Evolutionary conservation across 2,113 vertebrate species (phyloP), one percentile per base, ranked within the genome.

Genomic region (Pituophis catenifer): DNA sequence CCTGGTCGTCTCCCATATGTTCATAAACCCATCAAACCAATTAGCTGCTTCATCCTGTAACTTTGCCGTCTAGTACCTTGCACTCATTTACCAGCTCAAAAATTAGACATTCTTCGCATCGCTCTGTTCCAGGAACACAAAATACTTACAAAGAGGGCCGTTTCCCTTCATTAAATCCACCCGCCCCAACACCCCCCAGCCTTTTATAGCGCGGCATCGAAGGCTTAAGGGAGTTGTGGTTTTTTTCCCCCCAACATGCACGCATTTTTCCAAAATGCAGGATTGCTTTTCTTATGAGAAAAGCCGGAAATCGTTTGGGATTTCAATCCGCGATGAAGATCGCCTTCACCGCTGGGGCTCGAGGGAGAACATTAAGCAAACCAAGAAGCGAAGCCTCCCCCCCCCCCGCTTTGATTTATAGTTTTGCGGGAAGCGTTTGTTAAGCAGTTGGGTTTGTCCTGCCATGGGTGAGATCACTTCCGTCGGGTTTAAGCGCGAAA

Each of bases 401-500:
- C 23, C 26, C 23, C 29, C 8, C 75, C 15, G 1, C 2, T 13
- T 59, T 48, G 9, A 29, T 59, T 29, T 62, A 19, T 57, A 58
- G 15, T 33, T 10, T 33, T 9, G 86, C 8, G 7, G 58, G n/a
- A n/a, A 54, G 91, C 19, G 8, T 48, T 55, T 70, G 3, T 26
- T 12, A 21, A 89, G 48, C 10, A 3, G 12, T 26, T 8, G 13
- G 1, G 19, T 10, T 7, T 17, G 24, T 38, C 54, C 38, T n/a
- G 24, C 55, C 29, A 5, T 10, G 5, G 48, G 8, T 17, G 21
- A 29, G 13, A 86, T 55, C 91, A 92, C 38, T 92, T 81, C 92
- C 88, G 88, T 10, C 13, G 87, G 2, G 53, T 89, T 92, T 58
- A 65, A 57, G 92, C 91, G 91, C 87, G 24, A 89, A 92, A 92